phyloP scores from a whole-genome alignment of 2,113 vertebrate genomes.

The Brachyhypopomus occidentalis region DNA sequence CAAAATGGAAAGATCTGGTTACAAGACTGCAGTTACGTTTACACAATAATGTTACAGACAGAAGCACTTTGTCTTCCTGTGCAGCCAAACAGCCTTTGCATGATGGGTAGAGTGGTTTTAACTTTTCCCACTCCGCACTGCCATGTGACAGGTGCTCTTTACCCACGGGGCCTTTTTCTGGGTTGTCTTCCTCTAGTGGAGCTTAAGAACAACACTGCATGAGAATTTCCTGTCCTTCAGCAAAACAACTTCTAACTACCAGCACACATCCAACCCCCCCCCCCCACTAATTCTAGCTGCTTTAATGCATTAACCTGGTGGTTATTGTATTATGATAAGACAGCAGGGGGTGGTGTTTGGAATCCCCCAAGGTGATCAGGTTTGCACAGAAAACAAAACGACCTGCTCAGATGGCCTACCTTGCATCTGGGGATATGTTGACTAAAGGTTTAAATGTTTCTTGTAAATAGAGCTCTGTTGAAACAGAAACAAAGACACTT shows the following conservation, averaged over 20 bases:
- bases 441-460: conserved; percentile 99
- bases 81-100: neutral
- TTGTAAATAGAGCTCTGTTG: conserved; percentile 95
- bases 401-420: conserved; percentile 72
- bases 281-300: too few relatives aligned
- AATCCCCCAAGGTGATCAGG: too few relatives aligned
- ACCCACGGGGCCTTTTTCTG: neutral
- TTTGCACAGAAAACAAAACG: neutral
- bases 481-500: conserved; percentile 50
- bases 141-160: neutral
- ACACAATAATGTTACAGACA: too few relatives aligned
- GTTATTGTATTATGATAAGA: too few relatives aligned
- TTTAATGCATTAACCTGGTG: too few relatives aligned
- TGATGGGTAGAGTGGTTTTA: neutral
- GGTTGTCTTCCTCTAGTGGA: neutral
- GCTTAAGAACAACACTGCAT: too few relatives aligned
- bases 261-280: too few relatives aligned
- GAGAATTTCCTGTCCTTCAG: too few relatives aligned
- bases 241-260: too few relatives aligned
- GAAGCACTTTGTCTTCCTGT: neutral
- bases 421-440: conserved; percentile 96
- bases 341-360: too few relatives aligned
- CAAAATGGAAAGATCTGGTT: too few relatives aligned
- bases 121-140: neutral
- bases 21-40: too few relatives aligned